Base-by-base conservation (phyloP, 2,888 invertebrate genomes). In the Pomacea canaliculata region DNA sequence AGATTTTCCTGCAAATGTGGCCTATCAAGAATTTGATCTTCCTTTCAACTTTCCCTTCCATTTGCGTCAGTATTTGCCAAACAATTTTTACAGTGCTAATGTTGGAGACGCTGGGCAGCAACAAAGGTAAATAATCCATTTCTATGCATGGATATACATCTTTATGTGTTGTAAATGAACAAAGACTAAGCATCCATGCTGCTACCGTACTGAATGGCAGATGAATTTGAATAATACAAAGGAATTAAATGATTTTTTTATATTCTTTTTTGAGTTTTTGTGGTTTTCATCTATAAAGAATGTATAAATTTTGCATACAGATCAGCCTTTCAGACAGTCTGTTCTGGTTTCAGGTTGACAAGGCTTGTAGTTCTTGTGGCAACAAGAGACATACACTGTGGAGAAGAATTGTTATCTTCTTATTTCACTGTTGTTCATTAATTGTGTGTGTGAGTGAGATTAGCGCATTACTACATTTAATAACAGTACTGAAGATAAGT, bases 1-100 rank as follows among this genome's bases (percentile, higher is more conserved):
- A 90, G 91, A 86, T 66, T 83, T 80, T 77, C 85, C 88, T 48
- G 91, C 92, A 71, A 92, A 92, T 86, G 92, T 92, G 10, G 89
- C 91, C 7, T 92, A 92, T 82, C 91, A 92, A 82, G 92, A 92
- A 81, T 86, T 89, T 82, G 89, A 91, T 73, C 74, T 92, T 18
- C 86, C 87, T 8, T 68, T 78, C 3, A 83, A 84, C 60, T 88
- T 92, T 77, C 90, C 90, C 0, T 79, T 88, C 18, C 80, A 86
- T 19, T 83, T 90, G 12, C 83, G 87, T 46, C 85, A 88, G 78
- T 91, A 89, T 79, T 83, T 92, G n/a, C 92, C 92, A 18, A 92
- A 92, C 84, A 88, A 90, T 12, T 87, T 87, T 83, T 91, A 90
- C 76, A 84, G 83, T 65, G 73, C 83, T 10, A 76, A 70, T 59